Conservation (phyloP, 2,113 vertebrate species). For the Myanophis thanlyinensis region DNA sequence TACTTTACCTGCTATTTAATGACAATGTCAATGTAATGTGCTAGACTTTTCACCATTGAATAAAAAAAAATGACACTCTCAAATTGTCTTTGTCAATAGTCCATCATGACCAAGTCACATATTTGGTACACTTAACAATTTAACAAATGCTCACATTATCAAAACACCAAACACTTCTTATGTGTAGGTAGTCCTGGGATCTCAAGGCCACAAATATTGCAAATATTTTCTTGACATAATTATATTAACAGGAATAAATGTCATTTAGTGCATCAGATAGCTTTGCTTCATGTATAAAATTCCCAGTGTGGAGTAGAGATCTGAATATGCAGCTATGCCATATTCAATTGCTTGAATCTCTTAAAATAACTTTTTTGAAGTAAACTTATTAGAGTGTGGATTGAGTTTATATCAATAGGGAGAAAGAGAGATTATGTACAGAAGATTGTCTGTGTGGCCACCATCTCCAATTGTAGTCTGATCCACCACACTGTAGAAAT, state of each 20-base stretch:
- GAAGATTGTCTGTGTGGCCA: not conserved
- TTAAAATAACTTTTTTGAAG: not conserved
- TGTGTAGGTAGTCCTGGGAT: conserved; percentile 41
- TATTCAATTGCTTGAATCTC: not conserved
- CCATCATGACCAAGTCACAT: conserved; percentile 5
- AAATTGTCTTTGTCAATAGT: not conserved
- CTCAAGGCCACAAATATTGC: conserved; percentile 36
- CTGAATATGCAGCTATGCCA: not conserved
- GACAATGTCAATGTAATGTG: conserved; percentile 5
- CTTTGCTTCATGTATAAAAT: conserved; percentile 29
- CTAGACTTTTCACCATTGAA: not conserved
- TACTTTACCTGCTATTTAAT: conserved; percentile 25
- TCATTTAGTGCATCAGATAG: conserved; percentile 16
- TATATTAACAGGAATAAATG: not conserved
- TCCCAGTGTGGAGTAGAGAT: not conserved
- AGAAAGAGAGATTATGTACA: too few species aligned
- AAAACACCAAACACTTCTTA: conserved; percentile 27
- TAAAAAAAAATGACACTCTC: conserved; percentile 17
- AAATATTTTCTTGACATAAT: conserved; percentile 20
- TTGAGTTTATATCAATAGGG: not conserved
- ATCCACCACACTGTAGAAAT: not conserved
- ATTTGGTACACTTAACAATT: conserved; percentile 46
- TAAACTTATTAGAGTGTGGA: not conserved
- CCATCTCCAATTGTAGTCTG: not conserved
- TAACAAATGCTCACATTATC: conserved; percentile 39